phyloP scores from a whole-genome alignment of 1,140 invertebrate genomes.

The Lepidostoma basale region DNA sequence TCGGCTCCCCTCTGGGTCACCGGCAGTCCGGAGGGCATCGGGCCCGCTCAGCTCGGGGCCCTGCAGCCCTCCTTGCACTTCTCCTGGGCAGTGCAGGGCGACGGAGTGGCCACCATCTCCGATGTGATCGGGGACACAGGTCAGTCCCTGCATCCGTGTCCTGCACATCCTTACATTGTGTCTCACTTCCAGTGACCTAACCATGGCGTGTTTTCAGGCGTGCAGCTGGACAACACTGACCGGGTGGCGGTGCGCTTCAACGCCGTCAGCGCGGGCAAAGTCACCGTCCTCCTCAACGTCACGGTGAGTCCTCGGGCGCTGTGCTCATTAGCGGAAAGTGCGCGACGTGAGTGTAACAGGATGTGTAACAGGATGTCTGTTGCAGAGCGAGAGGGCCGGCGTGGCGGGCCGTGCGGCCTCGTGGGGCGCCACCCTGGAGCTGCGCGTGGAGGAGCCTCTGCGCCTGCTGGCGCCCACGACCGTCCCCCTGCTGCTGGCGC shows the following conservation, averaged over 20 bases:
- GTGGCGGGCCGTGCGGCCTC: conserved; percentile 5
- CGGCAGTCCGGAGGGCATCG: conserved; percentile 30
- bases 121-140: conserved; percentile 31
- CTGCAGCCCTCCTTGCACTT: conserved; percentile 36
- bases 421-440: conserved; percentile 32
- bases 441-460: conserved; percentile 27
- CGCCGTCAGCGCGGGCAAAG: conserved; percentile 25
- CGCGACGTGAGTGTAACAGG: too few relatives aligned
- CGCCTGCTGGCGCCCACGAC: conserved; percentile 17
- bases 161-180: not conserved
- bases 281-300: conserved; percentile 38
- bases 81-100: conserved; percentile 36
- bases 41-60: conserved; percentile 35
- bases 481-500: conserved; percentile 31
- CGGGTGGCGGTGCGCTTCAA: conserved; percentile 32
- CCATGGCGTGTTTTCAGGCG: conserved; percentile 24
- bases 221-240: conserved; percentile 40
- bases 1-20: conserved; percentile 37
- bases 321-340: too few relatives aligned
- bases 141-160: not conserved
- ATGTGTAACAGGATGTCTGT: not conserved
- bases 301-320: conserved; percentile 37
- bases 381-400: conserved; percentile 8
- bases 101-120: conserved; percentile 28
- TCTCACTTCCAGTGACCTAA: not conserved